These are phyloP conservation scores for Leptodactylus fallax DNA, from an alignment of 2,797 vertebrate genomes.

Conservation along the genomic window DNA sequence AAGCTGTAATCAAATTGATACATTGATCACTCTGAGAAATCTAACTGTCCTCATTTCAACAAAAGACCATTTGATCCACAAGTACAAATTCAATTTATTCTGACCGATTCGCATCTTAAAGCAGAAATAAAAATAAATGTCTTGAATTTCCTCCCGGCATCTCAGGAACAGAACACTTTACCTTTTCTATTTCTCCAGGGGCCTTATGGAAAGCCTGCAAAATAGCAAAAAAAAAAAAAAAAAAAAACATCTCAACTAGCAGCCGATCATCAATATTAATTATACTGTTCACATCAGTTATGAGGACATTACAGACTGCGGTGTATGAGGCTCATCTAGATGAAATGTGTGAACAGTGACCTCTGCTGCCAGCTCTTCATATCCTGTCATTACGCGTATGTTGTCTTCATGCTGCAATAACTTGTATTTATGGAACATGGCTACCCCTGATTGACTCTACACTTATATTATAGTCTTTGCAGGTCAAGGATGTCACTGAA, in stretches of 20 bases:
- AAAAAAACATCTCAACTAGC: constrained; percentile 23
- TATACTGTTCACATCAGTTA: constrained; percentile 55
- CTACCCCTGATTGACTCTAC: background rate
- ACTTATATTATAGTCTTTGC: background rate
- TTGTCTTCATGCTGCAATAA: background rate
- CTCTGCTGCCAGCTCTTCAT: constrained; percentile 25
- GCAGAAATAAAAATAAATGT: constrained; percentile 40
- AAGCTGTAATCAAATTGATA: constrained; percentile 1
- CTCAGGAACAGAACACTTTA: constrained; percentile 12
- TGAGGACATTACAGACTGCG: constrained; percentile 19
- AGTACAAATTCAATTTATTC: background rate
- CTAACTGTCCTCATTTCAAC: background rate
- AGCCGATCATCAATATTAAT: constrained; percentile 56
- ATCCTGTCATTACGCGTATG: background rate
- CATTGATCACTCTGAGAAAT: constrained; percentile 34
- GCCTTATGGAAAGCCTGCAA: constrained; percentile 19
- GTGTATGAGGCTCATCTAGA: background rate
- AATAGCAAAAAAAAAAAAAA: background rate
- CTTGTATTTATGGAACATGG: background rate
- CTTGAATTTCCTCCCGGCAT: constrained; percentile 31
- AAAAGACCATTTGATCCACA: background rate
- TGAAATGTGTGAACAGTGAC: constrained; percentile 46
- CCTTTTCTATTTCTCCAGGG: constrained; percentile 15
- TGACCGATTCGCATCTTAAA: background rate
- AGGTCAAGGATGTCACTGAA: background rate